Conservation (phyloP, 1,140 invertebrate genomes). For the Penaeus japonicus region DNA sequence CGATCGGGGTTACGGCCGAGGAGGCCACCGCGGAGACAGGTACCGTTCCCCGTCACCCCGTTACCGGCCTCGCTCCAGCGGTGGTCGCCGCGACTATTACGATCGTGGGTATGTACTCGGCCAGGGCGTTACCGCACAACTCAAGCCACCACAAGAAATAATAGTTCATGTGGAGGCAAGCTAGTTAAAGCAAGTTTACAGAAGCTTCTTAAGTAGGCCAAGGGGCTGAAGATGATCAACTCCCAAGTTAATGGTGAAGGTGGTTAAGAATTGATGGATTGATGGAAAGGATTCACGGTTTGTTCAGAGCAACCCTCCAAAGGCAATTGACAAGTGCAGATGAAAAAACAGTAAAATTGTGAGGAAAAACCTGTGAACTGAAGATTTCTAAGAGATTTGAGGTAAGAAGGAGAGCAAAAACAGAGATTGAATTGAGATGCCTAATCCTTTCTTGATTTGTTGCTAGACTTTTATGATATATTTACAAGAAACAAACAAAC, state of each 20-base stretch:
- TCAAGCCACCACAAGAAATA: conserved; percentile 43
- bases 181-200: conserved; percentile 42
- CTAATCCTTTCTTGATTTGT: no score
- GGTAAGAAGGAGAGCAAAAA: conserved; percentile 41
- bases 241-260: conserved; percentile 48
- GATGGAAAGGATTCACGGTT: conserved; percentile 40
- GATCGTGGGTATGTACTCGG: conserved; percentile 47
- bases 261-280: conserved; percentile 34
- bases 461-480: no score
- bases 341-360: conserved; percentile 32
- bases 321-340: conserved; percentile 42
- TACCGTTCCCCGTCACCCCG: conserved; percentile 44
- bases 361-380: conserved; percentile 33
- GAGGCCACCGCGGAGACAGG: conserved; percentile 36
- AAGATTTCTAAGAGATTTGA: conserved; percentile 38
- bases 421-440: no score
- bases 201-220: conserved; percentile 36
- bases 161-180: conserved; percentile 48
- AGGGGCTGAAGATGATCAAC: conserved; percentile 47
- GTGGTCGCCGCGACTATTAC: conserved; percentile 47
- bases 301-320: conserved; percentile 38
- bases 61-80: conserved; percentile 42
- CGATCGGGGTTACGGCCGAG: not conserved
- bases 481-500: no score
- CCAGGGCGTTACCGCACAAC: conserved; percentile 30